Base-by-base conservation (phyloP, 2,113 vertebrate genomes). In the Mionectes macconnelli region DNA sequence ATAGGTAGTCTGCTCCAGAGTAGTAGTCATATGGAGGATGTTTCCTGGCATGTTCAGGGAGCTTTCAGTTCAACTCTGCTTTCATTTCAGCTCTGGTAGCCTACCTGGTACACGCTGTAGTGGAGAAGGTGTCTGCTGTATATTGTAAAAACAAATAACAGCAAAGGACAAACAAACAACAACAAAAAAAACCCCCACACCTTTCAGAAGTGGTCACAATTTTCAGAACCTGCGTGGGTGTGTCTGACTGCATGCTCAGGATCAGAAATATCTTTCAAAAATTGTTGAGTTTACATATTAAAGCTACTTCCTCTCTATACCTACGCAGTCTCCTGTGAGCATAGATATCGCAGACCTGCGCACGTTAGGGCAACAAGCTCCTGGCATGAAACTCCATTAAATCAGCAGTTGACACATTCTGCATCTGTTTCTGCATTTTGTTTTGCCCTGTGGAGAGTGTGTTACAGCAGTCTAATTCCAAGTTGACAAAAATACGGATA, bases 391-490 rank as follows among this genome's bases (percentile, higher is more conserved):
- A 95, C 80, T 75, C 94, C 83, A 93, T 91, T 94, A 96, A 94
- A 84, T 97, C 96, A 90, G 88, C 37, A 60, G 86, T 75, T 94
- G 95, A 93, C 92, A 96, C 94, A 90, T 96, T 95, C 94, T 95
- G 90, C 76, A 95, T 94, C 95, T 96, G 93, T 89, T 90, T 89
- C 94, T 93, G 86, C 84, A 84, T 96, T 96, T 90, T 95, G 92
- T 96, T 96, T 96, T 96, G 96, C 96, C 92, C 93, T 96, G 92
- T 97, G 96, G 93, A 96, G 94, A 93, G 94, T 64, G 94, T 93
- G 94, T 93, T 94, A 92, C 92, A 84, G 90, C 90, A 90, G 86
- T 87, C 92, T 82, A 90, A 90, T 95, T 94, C 73, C 52, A 14
- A 96, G 86, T 35, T 97, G 96, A 96, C 96, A 96, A 94, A 97